Evolutionary conservation across 2,888 invertebrate genomes (phyloP).

Genomic region (Ophion ventricosus): DNA sequence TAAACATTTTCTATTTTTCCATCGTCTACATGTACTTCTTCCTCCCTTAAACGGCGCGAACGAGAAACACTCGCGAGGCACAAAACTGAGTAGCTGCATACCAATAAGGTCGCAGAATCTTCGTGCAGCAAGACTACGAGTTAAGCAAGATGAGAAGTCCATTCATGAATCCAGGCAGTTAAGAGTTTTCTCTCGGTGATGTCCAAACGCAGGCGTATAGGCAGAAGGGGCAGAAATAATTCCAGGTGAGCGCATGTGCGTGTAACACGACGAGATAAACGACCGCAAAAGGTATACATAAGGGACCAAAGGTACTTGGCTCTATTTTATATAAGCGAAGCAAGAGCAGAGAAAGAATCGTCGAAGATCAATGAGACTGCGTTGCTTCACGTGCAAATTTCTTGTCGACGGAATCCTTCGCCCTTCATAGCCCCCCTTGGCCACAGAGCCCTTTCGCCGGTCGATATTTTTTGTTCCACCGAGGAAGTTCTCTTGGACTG

Average conservation of each 20-base stretch:
- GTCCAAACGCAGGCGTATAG: neutral
- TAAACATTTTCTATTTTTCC: no score
- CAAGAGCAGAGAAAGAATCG: slow-evolving; percentile 41
- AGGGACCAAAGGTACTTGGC: slow-evolving; percentile 30
- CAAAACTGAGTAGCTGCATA: neutral
- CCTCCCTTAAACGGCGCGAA: neutral
- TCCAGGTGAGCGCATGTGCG: slow-evolving; percentile 48
- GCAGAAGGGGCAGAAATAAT: slow-evolving; percentile 17
- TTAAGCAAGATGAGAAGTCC: slow-evolving; percentile 7
- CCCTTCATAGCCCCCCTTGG: neutral
- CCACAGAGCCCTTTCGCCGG: neutral
- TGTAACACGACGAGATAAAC: slow-evolving; percentile 62
- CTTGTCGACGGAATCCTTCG: slow-evolving; percentile 57
- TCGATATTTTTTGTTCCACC: slow-evolving; percentile 20
- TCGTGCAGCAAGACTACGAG: neutral
- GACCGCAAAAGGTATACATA: slow-evolving; percentile 49
- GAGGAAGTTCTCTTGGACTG: slow-evolving; percentile 31
- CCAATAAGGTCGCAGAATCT: neutral
- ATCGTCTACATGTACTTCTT: no score
- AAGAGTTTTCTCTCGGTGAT: neutral
- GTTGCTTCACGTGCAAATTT: slow-evolving; percentile 74
- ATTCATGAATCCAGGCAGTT: slow-evolving; percentile 26
- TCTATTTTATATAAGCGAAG: slow-evolving; percentile 31
- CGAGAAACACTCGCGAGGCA: neutral
- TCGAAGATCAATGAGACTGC: slow-evolving; percentile 71